Base-by-base conservation (phyloP, 2,888 invertebrate genomes). In the Diplolepis rosae region DNA sequence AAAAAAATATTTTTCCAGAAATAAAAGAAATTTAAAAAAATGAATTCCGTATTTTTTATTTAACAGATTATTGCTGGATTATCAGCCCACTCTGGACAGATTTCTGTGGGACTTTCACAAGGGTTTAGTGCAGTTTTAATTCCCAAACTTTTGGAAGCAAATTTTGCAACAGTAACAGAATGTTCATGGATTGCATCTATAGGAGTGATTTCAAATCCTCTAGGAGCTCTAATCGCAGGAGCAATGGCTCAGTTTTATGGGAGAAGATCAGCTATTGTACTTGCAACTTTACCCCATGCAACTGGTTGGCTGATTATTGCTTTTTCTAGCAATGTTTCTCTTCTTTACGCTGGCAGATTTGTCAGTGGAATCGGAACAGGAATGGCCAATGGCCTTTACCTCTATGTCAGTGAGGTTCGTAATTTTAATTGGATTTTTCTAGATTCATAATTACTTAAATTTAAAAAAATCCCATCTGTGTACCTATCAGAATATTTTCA, bases 41-140 rank as follows among this genome's bases (percentile, higher is more conserved):
- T n/a, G n/a, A n/a, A n/a, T n/a, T n/a, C n/a, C n/a, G n/a, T n/a
- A n/a, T 68, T n/a, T 45, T 69, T 30, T 1, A 65, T 77, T 74
- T 89, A 89, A 0, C 90, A 94, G 94, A 92, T 93, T 66, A 81
- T 93, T 80, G 94, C 94, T 70, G 93, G 93, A 30, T 89, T 94
- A 77, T 94, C 93, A 69, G 94, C 94, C 50, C 94, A 94, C 87
- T 93, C 93, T 15, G 93, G 94, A 80, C 94, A 94, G 84, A 93
- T 94, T 83, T 94, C 94, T 66, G 93, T 94, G 77, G 94, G 94
- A 0, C 92, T 94, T 84, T 93, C 93, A 74, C 94, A 94, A 86
- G 94, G 94, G 50, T 94, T 93, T 90, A 94, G 94, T 51, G 94
- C 94, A 1, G 93, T 94, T 32, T 90, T 94, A 82, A 90, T 94